Base-by-base conservation (phyloP, 1,140 invertebrate species). In the Drosophila setifemur region DNA sequence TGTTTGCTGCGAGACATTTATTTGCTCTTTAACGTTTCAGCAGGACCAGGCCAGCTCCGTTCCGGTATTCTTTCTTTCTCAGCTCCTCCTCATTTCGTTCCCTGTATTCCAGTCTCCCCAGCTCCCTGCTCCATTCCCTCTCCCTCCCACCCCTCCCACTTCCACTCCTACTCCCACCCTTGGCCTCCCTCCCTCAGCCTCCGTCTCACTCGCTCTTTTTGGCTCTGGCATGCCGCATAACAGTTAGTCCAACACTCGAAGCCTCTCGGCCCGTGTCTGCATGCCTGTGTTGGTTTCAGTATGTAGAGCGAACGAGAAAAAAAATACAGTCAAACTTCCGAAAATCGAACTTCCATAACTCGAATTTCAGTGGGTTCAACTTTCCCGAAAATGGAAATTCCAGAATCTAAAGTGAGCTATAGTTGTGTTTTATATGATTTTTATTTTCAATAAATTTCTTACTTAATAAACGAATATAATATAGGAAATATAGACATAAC, bases 11-110 rank as follows among this genome's bases (percentile, higher is more conserved):
- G 71, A 75, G 79, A 72, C 79, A 83, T 83, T 83, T 83, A 85
- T 83, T 83, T 85, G 78, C 79, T 83, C 73, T 85, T 83, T 83
- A 83, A 85, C 73, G 79, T 78, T 79, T 78, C 63, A 73, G 63
- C 61, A 54, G 66, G 61, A 45, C 44, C 67, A 69, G 66, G 66
- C 70, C 60, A 63, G 60, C 75, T 79, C 53, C 73, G 74, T 85
- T 82, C 74, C 78, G 74, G 69, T 43, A 68, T 67, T 67, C 64
- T 60, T 71, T 71, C 40, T 29, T 49, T 60, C 53, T 42, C 18
- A 18, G 21, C 26, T 50, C 63, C 63, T 12, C n/a, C 44, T 35
- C 37, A 23, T 47, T 73, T 55, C 44, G 39, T 57, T 39, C 21
- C 54, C 54, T 28, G 14, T 47, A 26, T 37, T 49, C 11, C 44